Evolutionary conservation across 2,888 invertebrate genomes (phyloP).

Genomic region (Troides helena): DNA sequence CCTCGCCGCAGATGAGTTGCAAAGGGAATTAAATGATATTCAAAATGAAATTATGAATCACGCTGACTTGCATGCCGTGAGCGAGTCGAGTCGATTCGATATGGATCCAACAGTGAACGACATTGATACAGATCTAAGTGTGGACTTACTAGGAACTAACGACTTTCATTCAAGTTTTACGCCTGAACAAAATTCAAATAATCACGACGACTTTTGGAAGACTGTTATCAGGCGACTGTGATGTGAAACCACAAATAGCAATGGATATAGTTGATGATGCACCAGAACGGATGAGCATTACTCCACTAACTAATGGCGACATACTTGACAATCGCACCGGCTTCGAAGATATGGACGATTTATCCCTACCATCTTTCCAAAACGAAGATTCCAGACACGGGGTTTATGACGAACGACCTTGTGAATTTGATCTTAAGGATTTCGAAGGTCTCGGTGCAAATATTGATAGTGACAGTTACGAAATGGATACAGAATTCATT

Average conservation of each 20-base stretch:
- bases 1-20: slow-evolving; percentile 66
- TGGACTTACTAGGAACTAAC: slow-evolving; percentile 42
- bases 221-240: slow-evolving; percentile 56
- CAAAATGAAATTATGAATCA: slow-evolving; percentile 72
- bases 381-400: slow-evolving; percentile 61
- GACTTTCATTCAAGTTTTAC: slow-evolving; percentile 59
- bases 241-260: slow-evolving; percentile 52
- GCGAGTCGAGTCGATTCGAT: slow-evolving; percentile 43
- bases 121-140: slow-evolving; percentile 52
- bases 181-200: slow-evolving; percentile 55
- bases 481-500: slow-evolving; percentile 69
- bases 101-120: slow-evolving; percentile 47
- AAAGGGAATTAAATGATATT: slow-evolving; percentile 68
- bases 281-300: slow-evolving; percentile 62
- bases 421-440: slow-evolving; percentile 81
- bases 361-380: slow-evolving; percentile 69
- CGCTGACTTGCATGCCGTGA: slow-evolving; percentile 57
- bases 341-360: slow-evolving; percentile 72
- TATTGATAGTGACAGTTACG: slow-evolving; percentile 79
- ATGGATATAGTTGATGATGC: slow-evolving; percentile 66
- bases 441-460: slow-evolving; percentile 81
- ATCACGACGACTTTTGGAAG: slow-evolving; percentile 67
- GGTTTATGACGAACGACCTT: slow-evolving; percentile 52
- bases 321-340: slow-evolving; percentile 63
- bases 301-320: slow-evolving; percentile 66